Percentiles rank a stretch among this genome's conserved stretches.
These are phyloP conservation scores for Seriola rivoliana DNA, from an alignment of 2,113 vertebrate species.

Conservation along the genomic window DNA sequence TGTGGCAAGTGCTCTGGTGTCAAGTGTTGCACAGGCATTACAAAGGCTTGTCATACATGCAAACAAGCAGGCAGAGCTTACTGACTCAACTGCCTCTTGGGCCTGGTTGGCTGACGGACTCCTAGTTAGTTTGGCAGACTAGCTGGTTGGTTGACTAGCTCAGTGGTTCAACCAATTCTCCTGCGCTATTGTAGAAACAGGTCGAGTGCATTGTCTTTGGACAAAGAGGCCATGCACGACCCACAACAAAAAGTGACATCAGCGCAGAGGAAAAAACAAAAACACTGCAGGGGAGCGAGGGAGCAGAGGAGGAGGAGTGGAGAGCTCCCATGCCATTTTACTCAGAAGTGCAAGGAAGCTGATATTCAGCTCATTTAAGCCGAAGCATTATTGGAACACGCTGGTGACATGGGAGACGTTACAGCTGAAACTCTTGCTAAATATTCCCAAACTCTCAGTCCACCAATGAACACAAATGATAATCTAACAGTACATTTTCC, in stretches of 20 bases:
- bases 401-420: constrained; percentile 13
- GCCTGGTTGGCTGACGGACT: constrained; percentile 19
- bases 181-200: constrained; percentile 72
- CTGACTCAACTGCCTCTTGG: constrained; percentile 30
- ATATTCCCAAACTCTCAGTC: constrained; percentile 8
- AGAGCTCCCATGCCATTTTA: constrained; percentile 57
- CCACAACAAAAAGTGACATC: constrained; percentile 82
- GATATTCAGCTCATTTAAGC: constrained; percentile 61
- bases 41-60: constrained; percentile 52
- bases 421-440: constrained; percentile 27
- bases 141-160: constrained; percentile 28
- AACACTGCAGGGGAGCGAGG: constrained; percentile 77
- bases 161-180: constrained; percentile 28
- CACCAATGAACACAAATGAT: background rate
- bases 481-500: background rate
- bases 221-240: constrained; percentile 77
- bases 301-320: constrained; percentile 52
- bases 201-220: constrained; percentile 75
- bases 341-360: constrained; percentile 60
- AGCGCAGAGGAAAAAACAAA: constrained; percentile 77
- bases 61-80: constrained; percentile 56
- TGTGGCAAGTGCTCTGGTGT: constrained; percentile 31
- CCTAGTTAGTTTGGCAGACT: background rate
- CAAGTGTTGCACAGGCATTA: constrained; percentile 36
- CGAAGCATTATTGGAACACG: constrained; percentile 48